A percentile compares a stretch with the other conserved stretches of the same genome.
These are phyloP conservation scores for Leucoptera coffeella DNA, from an alignment of 2,888 invertebrate species.

Conservation along the genomic window DNA sequence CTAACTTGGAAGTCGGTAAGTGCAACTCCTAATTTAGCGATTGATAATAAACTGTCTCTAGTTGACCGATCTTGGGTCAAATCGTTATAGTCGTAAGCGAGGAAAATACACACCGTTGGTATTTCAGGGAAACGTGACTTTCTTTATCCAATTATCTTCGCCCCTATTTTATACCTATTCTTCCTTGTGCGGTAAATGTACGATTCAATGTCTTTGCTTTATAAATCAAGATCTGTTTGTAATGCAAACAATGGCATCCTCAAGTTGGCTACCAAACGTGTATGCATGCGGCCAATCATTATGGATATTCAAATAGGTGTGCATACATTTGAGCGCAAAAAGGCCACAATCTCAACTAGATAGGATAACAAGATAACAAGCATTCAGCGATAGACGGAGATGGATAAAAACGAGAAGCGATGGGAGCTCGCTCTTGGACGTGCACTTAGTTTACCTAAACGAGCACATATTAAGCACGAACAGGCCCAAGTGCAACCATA, in stretches of 20 bases:
- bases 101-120: constrained; percentile 23
- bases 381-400: constrained; percentile 37
- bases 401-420: constrained; percentile 42
- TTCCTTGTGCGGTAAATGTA: no score
- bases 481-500: constrained; percentile 6
- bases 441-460: constrained; percentile 49
- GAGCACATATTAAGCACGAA: constrained; percentile 23
- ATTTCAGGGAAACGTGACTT: constrained; percentile 28
- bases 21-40: constrained; percentile 16
- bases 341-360: constrained; percentile 41
- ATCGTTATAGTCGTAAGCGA: constrained; percentile 30
- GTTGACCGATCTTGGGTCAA: constrained; percentile 14
- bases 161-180: no score
- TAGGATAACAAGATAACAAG: constrained; percentile 53
- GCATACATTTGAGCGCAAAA: constrained; percentile 23
- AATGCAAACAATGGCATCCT: no score
- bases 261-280: no score
- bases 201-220: no score
- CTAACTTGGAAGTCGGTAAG: no score
- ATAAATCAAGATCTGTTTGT: no score
- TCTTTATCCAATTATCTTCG: constrained; percentile 23
- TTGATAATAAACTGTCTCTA: constrained; percentile 17
- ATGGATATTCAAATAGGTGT: constrained; percentile 10
- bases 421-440: constrained; percentile 27
- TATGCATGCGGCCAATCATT: no score